Evolutionary conservation across 1,140 invertebrate species (phyloP).

Genomic region (Drosophila neocordata): DNA sequence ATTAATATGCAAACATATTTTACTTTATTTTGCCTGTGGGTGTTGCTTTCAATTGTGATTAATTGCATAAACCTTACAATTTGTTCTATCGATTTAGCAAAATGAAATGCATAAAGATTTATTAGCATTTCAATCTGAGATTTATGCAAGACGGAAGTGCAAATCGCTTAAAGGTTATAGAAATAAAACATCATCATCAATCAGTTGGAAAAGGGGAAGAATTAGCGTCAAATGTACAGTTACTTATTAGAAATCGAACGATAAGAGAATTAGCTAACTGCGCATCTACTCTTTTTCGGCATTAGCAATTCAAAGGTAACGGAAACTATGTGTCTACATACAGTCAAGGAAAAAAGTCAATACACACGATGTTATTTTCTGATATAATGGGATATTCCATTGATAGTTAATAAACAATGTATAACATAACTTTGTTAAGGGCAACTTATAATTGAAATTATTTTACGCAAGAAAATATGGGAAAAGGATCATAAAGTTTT

Average conservation of each 20-base stretch:
- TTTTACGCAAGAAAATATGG: too few species aligned
- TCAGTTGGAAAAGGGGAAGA: not conserved
- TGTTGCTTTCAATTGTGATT: slow-evolving; percentile 57
- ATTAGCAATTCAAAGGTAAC: too few species aligned
- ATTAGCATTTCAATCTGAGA: slow-evolving; percentile 36
- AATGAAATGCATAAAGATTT: slow-evolving; percentile 47
- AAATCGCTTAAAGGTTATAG: slow-evolving; percentile 13
- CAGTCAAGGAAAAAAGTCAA: too few species aligned
- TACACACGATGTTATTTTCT: too few species aligned
- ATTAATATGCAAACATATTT: slow-evolving; percentile 12
- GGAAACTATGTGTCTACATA: too few species aligned
- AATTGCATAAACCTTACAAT: slow-evolving; percentile 47
- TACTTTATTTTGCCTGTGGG: slow-evolving; percentile 14
- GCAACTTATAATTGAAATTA: too few species aligned
- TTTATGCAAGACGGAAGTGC: slow-evolving; percentile 58
- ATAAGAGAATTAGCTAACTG: not conserved
- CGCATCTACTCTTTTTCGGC: not conserved
- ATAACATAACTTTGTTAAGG: too few species aligned
- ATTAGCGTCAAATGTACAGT: not conserved
- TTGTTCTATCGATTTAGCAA: slow-evolving; percentile 40
- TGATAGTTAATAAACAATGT: too few species aligned
- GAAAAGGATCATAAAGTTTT: too few species aligned
- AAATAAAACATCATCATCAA: slow-evolving; percentile 10
- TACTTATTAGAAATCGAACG: not conserved
- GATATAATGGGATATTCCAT: too few species aligned